These are phyloP conservation scores for Arrhamphus sclerolepis DNA, from an alignment of 2,797 vertebrate genomes.

Conservation along the genomic window DNA sequence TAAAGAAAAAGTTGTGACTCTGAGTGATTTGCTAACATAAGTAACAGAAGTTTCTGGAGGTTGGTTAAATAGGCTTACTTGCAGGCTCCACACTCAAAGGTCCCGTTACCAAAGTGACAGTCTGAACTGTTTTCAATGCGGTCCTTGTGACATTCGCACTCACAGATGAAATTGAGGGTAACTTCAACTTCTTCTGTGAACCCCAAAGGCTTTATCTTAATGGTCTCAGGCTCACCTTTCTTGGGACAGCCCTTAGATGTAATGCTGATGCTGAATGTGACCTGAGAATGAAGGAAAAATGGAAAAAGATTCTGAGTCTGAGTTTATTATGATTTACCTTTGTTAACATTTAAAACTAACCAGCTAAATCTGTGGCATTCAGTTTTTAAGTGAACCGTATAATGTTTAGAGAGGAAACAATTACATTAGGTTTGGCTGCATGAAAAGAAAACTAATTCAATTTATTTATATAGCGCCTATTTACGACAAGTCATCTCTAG, in stretches of 20 bases:
- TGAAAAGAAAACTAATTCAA: no score
- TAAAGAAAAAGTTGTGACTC: not conserved
- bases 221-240: conserved; percentile 80
- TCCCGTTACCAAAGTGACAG: conserved; percentile 91
- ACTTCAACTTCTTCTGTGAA: conserved; percentile 97
- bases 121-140: conserved; percentile 80
- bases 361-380: no score
- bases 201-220: conserved; percentile 95
- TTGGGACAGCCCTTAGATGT: conserved; percentile 92
- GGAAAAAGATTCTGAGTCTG: not conserved
- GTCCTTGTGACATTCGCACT: conserved; percentile 88
- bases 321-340: not conserved
- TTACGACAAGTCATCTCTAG: no score
- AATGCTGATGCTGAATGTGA: conserved; percentile 91
- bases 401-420: no score
- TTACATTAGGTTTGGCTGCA: no score
- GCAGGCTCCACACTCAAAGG: conserved; percentile 96
- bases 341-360: not conserved
- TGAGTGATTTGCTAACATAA: not conserved
- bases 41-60: not conserved
- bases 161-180: conserved; percentile 90
- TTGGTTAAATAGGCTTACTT: conserved; percentile 78
- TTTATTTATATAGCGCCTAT: no score
- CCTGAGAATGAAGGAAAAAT: conserved; percentile 72
- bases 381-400: no score